phyloP scores from a whole-genome alignment of 2,888 invertebrate genomes.

The Eupithecia tripunctaria region DNA sequence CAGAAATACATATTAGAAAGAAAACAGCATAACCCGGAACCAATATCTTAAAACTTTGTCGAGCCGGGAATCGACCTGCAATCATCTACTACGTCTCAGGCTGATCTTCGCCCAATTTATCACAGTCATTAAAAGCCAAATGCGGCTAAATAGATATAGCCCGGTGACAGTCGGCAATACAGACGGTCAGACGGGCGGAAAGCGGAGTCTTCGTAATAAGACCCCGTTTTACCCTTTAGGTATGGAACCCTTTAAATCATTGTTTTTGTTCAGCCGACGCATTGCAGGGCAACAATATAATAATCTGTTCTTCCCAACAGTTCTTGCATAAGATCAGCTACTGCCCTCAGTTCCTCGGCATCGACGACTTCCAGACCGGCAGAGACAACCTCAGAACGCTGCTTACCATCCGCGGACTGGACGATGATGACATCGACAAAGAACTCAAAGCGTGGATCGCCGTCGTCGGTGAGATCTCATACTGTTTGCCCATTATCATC shows the following conservation, averaged over 20 bases:
- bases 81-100: background rate
- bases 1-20: background rate
- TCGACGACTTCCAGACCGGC: conserved; percentile 91
- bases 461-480: conserved; percentile 74
- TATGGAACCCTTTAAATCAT: no score
- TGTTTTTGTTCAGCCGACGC: background rate
- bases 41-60: background rate
- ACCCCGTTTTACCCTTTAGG: no score
- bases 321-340: conserved; percentile 92
- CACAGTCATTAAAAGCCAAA: background rate
- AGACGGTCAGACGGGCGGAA: no score
- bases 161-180: no score
- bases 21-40: background rate
- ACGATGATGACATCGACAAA: conserved; percentile 59
- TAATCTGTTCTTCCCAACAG: conserved; percentile 60
- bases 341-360: conserved; percentile 94
- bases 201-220: no score
- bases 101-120: background rate
- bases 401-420: conserved; percentile 89
- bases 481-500: background rate
- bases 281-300: background rate
- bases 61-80: background rate
- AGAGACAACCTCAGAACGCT: conserved; percentile 89
- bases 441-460: conserved; percentile 85
- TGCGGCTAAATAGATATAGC: no score